Evolutionary conservation across 2,888 invertebrate genomes (phyloP), one percentile per base, ranked within the genome.

Genomic region (Ochlodes sylvanus): DNA sequence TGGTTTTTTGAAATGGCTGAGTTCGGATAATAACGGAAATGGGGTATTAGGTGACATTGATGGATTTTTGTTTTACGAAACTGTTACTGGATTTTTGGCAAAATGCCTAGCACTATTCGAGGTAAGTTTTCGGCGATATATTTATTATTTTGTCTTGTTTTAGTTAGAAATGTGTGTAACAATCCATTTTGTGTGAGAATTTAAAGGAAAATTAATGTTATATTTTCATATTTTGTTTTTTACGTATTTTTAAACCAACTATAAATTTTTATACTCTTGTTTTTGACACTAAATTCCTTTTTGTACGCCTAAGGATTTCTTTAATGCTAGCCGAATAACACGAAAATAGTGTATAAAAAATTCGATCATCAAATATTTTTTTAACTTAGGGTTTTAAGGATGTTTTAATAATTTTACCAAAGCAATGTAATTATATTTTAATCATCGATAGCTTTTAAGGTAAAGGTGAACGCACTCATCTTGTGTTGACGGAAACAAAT

Each of bases 81-180:
- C 77, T 65, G 74, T 71, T 61, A 71, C 75, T 85, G 87, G 88
- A 87, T 80, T 81, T 75, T 71, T 68, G 75, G 64, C 87, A 93
- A 89, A 85, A 94, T 93, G 94, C 94, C 94, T 71, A 94, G 94
- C 77, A 93, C 94, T 73, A 93, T 93, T 79, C 76, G 93, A 93
- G 93, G 94, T 93, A 75, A 86, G 89, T 84, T 73, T 71, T 66
- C 61, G 72, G 50, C 57, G 63, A 63, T 69, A 17, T 64, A 67
- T 67, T 68, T 50, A 27, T 27, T 27, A 27, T 56, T 54, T 27
- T 67, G 67, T 67, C 34, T 67, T 44, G 32, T 61, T 34, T 44
- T 15, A 56, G 32, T 19, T 41, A 41, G 47, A 41, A 47, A 63
- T 12, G 47, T n/a, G 58, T 61, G 44, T 54, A 60, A 19, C 17